Conservation (phyloP, 2,888 invertebrate genomes). For the Xanthorhoe spadicearia region DNA sequence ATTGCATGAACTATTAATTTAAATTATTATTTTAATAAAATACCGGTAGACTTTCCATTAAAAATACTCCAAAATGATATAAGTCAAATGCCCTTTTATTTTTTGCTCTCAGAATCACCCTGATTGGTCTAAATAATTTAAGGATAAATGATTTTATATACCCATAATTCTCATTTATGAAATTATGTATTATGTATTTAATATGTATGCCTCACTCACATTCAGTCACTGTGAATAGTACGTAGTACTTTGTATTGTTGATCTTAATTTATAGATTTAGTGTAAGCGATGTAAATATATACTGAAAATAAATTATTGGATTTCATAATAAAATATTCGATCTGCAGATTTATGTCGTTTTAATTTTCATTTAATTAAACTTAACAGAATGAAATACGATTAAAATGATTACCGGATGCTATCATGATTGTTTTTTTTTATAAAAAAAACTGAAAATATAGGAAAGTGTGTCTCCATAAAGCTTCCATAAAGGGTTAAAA, state of each 20-base stretch:
- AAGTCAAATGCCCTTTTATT: not conserved
- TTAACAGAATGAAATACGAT: not conserved
- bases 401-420: too few species aligned
- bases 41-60: too few species aligned
- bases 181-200: not conserved
- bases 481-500: too few species aligned
- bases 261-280: conserved; percentile 49
- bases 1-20: too few species aligned
- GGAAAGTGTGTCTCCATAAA: too few species aligned
- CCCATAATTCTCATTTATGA: not conserved
- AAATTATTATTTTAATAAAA: too few species aligned
- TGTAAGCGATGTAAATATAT: conserved; percentile 73
- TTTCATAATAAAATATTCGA: conserved; percentile 80
- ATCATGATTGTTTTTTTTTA: too few species aligned
- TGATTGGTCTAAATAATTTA: not conserved
- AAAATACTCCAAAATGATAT: too few species aligned
- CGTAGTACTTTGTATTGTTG: conserved; percentile 38
- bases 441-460: too few species aligned
- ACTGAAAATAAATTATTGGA: conserved; percentile 79
- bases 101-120: not conserved
- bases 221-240: conserved; percentile 11
- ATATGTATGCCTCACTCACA: not conserved
- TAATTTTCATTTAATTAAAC: conserved; percentile 11
- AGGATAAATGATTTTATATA: not conserved
- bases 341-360: conserved; percentile 47